phyloP scores from a whole-genome alignment of 2,888 invertebrate genomes.

The Microchrysa polita region DNA sequence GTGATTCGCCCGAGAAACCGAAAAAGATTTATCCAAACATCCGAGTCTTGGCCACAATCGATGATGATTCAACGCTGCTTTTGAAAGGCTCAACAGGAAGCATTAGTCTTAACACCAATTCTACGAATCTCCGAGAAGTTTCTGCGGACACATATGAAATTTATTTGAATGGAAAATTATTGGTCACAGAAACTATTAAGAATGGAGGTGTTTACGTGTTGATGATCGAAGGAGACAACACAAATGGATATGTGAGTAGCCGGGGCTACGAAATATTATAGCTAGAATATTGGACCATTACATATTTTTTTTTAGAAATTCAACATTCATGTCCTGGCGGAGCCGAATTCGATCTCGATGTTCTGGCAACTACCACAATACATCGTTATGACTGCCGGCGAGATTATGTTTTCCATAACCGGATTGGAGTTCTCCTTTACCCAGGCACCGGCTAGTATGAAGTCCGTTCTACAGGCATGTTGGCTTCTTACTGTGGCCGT shows the following conservation, averaged over 20 bases:
- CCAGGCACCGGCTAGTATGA: conserved; percentile 92
- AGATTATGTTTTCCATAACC: conserved; percentile 96
- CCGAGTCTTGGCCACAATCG: conserved; percentile 59
- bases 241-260: conserved; percentile 62
- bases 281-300: too few species aligned
- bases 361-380: conserved; percentile 89
- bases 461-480: conserved; percentile 89
- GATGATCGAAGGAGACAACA: conserved; percentile 63
- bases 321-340: conserved; percentile 62
- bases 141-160: conserved; percentile 63
- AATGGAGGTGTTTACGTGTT: conserved; percentile 76
- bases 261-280: too few species aligned
- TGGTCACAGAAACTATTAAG: conserved; percentile 63
- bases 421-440: conserved; percentile 96
- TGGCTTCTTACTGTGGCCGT: conserved; percentile 94
- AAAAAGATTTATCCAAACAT: conserved; percentile 59
- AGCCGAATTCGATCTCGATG: conserved; percentile 81
- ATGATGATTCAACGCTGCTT: conserved; percentile 50
- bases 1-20: conserved; percentile 58
- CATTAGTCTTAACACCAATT: conserved; percentile 33
- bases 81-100: conserved; percentile 28
- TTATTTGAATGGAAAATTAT: conserved; percentile 58
- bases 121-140: conserved; percentile 45
- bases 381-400: conserved; percentile 88
- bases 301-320: conserved; percentile 52